Evolutionary conservation across 92 coral and sea anemone species (phyloP), one percentile per base, ranked within the genome.

Genomic region (Phymanthus crucifer): DNA sequence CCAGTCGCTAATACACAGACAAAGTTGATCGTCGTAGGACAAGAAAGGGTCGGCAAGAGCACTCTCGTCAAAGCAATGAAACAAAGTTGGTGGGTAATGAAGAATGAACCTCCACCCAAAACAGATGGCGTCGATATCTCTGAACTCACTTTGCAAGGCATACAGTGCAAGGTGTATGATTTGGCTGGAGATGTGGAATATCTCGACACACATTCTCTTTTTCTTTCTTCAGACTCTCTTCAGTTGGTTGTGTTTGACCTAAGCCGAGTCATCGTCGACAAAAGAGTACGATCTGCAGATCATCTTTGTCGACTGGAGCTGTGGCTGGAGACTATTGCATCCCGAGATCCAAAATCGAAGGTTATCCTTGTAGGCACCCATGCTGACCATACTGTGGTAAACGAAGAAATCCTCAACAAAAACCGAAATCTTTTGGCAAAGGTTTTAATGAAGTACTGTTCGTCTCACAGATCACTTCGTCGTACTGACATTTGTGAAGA

Each of bases 101-200:
- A 33, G 8, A 43, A 40, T 52, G 70, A 72, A 11, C 72, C 74
- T 14, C 79, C 85, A 27, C 11, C 16, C 16, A 81, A 81, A 61
- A 81, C 85, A 13, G 85, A 81, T 58, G 85, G 85, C 2, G 72
- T 81, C 31, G 61, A 73, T 1, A 73, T 81, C 26, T 50, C 73
- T 21, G 26, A 21, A 4, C 40, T 81, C 6, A 33, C 61, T 7
- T 73, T 81, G 38, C 35, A 72, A 32, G 70, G 46, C 32, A 35
- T 46, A 1, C 14, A 61, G 34, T 73, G 70, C 50, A 81, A 37
- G n/a, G 80, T 81, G 14, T 81, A 57, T 48, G 85, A 81, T 36
- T 27, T 81, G 35, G 85, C 85, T 4, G 85, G 85, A 57, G 85
- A 81, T 73, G 85, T 81, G 7, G 85, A 81, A 32, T 81, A 81